A percentile compares a stretch with the other conserved stretches of the same genome.
Evolutionary conservation across 2,888 invertebrate genomes (phyloP).

Genomic region (Hybos culiciformis): DNA sequence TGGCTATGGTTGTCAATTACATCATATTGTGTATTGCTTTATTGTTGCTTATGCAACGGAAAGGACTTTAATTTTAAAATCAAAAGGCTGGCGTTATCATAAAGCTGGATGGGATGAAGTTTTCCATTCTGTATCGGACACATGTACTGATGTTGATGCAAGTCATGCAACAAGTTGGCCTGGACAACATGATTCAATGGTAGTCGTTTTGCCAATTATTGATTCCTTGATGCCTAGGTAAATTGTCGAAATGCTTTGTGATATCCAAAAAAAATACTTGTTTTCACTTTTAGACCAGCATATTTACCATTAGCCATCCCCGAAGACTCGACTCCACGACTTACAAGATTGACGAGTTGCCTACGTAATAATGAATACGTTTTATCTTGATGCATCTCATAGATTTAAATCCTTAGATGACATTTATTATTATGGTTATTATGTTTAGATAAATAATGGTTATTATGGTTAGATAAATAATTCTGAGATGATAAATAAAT

Average conservation of each 20-base stretch:
- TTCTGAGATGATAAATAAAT: too few relatives aligned
- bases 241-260: too few relatives aligned
- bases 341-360: conserved; percentile 96
- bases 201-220: conserved; percentile 83
- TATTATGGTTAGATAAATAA: too few relatives aligned
- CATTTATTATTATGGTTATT: conserved; percentile 95
- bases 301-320: conserved; percentile 86
- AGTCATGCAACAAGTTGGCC: conserved; percentile 69
- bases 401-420: conserved; percentile 90
- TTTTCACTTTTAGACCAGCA: too few relatives aligned
- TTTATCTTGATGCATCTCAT: conserved; percentile 51
- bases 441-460: too few relatives aligned
- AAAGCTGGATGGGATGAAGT: conserved; percentile 88
- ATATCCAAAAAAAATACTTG: too few relatives aligned
- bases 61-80: conserved; percentile 82
- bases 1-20: conserved; percentile 97
- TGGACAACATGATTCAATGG: conserved; percentile 59
- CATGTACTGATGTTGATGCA: conserved; percentile 56
- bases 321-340: conserved; percentile 69
- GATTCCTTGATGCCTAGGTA: conserved; percentile 74
- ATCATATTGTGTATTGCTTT: conserved; percentile 93
- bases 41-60: conserved; percentile 91
- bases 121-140: conserved; percentile 79
- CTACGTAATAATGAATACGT: conserved; percentile 82
- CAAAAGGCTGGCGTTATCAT: conserved; percentile 89